A percentile compares a stretch with the other conserved stretches of the same genome.
These are phyloP conservation scores for Gymnoscopelus braueri DNA, from an alignment of 2,797 vertebrate species.

Conservation along the genomic window DNA sequence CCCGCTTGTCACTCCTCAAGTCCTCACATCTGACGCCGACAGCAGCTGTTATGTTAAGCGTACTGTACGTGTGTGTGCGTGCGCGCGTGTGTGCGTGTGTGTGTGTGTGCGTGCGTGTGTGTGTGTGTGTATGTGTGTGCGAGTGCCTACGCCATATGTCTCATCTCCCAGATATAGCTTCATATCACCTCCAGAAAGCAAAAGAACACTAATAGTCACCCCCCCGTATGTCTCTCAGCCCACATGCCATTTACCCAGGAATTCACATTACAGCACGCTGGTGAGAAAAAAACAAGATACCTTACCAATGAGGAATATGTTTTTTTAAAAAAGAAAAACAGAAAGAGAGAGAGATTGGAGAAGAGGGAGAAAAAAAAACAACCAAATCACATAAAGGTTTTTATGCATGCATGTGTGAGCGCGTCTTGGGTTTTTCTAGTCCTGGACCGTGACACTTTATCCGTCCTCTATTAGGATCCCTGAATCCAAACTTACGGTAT, in stretches of 20 bases:
- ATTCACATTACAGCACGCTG: constrained; percentile 13
- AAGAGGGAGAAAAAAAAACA: too few relatives aligned
- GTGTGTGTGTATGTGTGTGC: constrained; percentile 10
- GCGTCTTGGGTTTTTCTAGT: constrained; percentile 67
- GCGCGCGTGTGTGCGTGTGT: constrained; percentile 59
- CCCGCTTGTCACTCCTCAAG: constrained; percentile 87
- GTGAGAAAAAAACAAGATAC: constrained; percentile 51
- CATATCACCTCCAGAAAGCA: constrained; percentile 87
- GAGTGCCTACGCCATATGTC: constrained; percentile 86
- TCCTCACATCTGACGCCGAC: constrained; percentile 85
- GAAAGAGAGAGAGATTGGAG: constrained; percentile 13
- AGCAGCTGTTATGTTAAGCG: constrained; percentile 87
- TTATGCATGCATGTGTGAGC: constrained; percentile 79
- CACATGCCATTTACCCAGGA: constrained; percentile 80
- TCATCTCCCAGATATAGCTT: constrained; percentile 88
- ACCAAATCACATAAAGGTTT: constrained; percentile 38
- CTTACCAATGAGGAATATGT: constrained; percentile 68
- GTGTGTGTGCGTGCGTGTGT: constrained; percentile 32
- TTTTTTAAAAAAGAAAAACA: constrained; percentile 25
- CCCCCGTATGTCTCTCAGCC: constrained; percentile 53
- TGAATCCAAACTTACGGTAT: constrained; percentile 96
- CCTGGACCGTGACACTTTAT: constrained; percentile 78
- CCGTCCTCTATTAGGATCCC: constrained; percentile 88
- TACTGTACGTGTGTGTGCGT: constrained; percentile 34
- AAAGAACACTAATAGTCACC: constrained; percentile 82